Evolutionary conservation across 2,113 vertebrate genomes (phyloP).

Genomic region (Alosa alosa): DNA sequence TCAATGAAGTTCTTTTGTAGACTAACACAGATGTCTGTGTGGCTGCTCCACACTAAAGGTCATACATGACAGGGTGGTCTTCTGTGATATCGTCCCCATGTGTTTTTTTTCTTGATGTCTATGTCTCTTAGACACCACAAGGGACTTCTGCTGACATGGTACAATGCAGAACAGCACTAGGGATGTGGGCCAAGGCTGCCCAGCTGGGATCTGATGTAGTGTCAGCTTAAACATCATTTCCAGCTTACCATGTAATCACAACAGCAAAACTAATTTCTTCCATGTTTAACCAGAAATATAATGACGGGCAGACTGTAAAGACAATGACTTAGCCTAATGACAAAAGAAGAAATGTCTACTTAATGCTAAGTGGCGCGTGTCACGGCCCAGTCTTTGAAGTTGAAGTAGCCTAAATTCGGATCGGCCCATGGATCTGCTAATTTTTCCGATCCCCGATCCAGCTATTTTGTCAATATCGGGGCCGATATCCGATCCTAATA

Average conservation of each 20-base stretch:
- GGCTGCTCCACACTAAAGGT: neutral
- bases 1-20: neutral
- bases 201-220: neutral
- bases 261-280: too few species aligned
- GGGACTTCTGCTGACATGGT: neutral
- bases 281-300: too few species aligned
- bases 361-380: too few species aligned
- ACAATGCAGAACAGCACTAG: neutral
- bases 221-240: neutral
- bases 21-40: neutral
- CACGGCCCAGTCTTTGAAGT: too few species aligned
- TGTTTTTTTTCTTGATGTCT: neutral
- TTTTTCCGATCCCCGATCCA: too few species aligned
- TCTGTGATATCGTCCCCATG: neutral
- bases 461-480: too few species aligned
- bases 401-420: too few species aligned
- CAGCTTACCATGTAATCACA: neutral
- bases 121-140: conserved; percentile 11
- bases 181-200: neutral
- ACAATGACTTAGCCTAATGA: too few species aligned
- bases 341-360: too few species aligned
- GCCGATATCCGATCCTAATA: too few species aligned
- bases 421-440: too few species aligned
- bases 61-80: neutral
- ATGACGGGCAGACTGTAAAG: too few species aligned